Base-by-base conservation (phyloP, 2,888 invertebrate genomes). In the Barypeithes pellucidus region DNA sequence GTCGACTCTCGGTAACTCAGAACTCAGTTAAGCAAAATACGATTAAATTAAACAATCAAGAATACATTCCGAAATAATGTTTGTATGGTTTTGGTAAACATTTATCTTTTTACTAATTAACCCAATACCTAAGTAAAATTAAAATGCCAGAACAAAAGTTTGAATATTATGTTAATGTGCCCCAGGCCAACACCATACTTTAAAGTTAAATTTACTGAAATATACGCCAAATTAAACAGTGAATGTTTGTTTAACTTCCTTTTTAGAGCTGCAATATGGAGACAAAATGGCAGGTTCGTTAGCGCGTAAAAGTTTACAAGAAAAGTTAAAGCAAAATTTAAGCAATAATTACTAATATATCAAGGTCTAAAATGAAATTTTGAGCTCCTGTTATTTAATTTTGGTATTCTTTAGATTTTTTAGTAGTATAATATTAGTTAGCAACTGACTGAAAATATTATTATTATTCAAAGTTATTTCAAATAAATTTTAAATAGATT, bases 131-230 rank as follows among this genome's bases (percentile, higher is more conserved):
- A 5, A 39, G 11, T 11, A 41, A n/a, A 8, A 41, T 4, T 41
- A 50, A 22, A 50, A 50, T 20, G 3, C 12, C 11, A 22, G 12
- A 22, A 20, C 20, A 12, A 50, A 11, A 50, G 22, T n/a, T 47
- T 20, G 20, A 50, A 50, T 45, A 50, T 50, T 45, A 22, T 50
- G 50, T 20, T 50, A 22, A 50, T 50, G 22, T 50, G 18, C 50
- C 11, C 1, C 22, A 22, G 9, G 3, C 12, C 12, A 9, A 22
- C 50, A 1, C 5, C 18, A 8, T 22, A 50, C 50, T 50, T 50
- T 50, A 50, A 12, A 22, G 50, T 50, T 50, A 11, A 50, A 50
- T 50, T 50, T 50, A 50, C 50, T 50, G 50, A 50, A 50, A 50
- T 50, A 22, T 50, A 50, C 50, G 22, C 22, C 22, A 50, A 50